Evolutionary conservation across 2,797 vertebrate species (phyloP), one percentile per base, ranked within the genome.

Genomic region (Megalops cyprinoides): DNA sequence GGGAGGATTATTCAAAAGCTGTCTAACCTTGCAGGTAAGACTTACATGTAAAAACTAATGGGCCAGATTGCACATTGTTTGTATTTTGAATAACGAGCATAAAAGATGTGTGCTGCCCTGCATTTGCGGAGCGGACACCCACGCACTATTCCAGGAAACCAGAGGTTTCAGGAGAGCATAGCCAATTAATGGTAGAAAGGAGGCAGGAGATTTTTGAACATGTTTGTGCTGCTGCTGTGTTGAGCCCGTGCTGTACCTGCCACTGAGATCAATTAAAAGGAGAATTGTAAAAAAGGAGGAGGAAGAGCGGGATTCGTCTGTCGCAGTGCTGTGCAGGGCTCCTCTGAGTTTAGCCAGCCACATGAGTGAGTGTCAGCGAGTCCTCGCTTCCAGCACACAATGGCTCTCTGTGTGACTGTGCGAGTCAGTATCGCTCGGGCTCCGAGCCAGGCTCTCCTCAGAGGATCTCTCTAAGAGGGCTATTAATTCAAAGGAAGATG

Each of bases 401-500:
- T 76, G 74, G 75, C 71, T 83, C 74, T 87, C 84, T 86, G 79
- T 87, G 60, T 9, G 8, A 77, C 83, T 79, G 76, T 25, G 42
- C 69, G 81, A 81, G 60, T 79, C 71, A 76, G 69, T 58, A 69
- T 83, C 77, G 58, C 46, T 0, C 4, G 34, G 84, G 81, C 76
- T 9, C 31, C 5, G 18, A 42, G 75, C 76, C 84, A 85, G 82
- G 79, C 77, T 67, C 7, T 71, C 56, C 79, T 82, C 80, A 76
- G 34, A 56, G 78, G 69, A 74, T 74, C 51, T 78, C 62, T 83
- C 69, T 58, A 25, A 86, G 77, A 78, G 75, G 84, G 78, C 44
- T 80, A 85, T 87, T 87, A 86, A 82, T 83, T 90, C 74, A 82
- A 86, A 84, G 85, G 81, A 86, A 87, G 84, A 82, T 79, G 78